Base-by-base conservation (phyloP, 2,113 vertebrate species). In the Clupea harengus region DNA sequence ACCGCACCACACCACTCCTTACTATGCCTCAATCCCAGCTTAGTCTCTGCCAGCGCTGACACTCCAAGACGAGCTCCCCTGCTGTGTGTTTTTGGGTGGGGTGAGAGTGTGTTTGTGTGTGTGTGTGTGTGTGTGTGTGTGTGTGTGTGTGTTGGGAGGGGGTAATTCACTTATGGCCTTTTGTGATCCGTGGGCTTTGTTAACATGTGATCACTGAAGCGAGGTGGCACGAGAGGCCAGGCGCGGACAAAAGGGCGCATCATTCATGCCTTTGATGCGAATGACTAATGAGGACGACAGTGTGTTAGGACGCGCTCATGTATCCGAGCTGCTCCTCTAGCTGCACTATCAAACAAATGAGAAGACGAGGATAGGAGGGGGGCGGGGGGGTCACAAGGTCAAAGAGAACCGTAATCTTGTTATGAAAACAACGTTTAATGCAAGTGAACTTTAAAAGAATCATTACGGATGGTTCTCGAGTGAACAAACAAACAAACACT, bases 91-190 rank as follows among this genome's bases (percentile, higher is more conserved):
- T 25, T 20, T n/a, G 57, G 57, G 22, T 4, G 57, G 57, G n/a
- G 64, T 72, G 64, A 28, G 64, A 10, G 64, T 72, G 60, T 67
- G 60, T 67, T 22, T 67, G 60, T 25, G 60, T 67, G 57, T 64
- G 57, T 64, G 57, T 64, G 57, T 64, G 18, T 64, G 57, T 64
- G 57, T 64, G 57, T 64, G 57, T 64, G 57, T 25, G 57, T 67
- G 64, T 67, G 64, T 67, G 64, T 28, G 67, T 7, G 67, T 8
- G n/a, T 32, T n/a, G 25, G 10, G 13, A 86, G 86, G 91, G 89
- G 89, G 91, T 91, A 92, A 93, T 93, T 94, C 93, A 93, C 93
- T 94, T 94, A 89, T 93, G 92, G 91, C 92, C 90, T 92, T 94
- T 92, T 93, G 92, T 92, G 91, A 93, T 20, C 87, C 83, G 46